These are phyloP conservation scores for Athalia circularis DNA, from an alignment of 2,888 invertebrate species.

Conservation along the genomic window DNA sequence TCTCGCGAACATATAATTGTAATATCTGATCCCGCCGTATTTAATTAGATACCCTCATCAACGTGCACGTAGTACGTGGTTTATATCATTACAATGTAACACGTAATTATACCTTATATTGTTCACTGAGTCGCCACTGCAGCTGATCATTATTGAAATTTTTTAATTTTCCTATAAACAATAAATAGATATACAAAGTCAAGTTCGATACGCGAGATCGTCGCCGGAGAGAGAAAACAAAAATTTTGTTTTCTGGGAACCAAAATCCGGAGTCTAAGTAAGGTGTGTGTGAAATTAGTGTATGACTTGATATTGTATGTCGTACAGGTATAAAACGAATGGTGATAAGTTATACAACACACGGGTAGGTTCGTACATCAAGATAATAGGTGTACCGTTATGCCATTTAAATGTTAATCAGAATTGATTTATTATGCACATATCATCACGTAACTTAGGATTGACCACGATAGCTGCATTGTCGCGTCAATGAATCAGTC, in stretches of 20 bases:
- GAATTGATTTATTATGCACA: slow-evolving; percentile 25
- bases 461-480: slow-evolving; percentile 16
- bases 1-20: neutral
- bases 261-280: too few species aligned
- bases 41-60: neutral
- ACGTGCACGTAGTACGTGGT: neutral
- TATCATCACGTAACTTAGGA: slow-evolving; percentile 29
- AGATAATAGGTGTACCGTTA: slow-evolving; percentile 22
- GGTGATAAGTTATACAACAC: slow-evolving; percentile 14
- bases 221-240: too few species aligned
- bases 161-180: too few species aligned
- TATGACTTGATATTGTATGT: neutral
- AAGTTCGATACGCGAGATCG: too few species aligned
- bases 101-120: too few species aligned
- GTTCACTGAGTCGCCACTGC: too few species aligned
- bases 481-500: slow-evolving; percentile 22
- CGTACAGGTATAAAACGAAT: neutral
- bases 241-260: too few species aligned
- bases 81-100: neutral
- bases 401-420: slow-evolving; percentile 35
- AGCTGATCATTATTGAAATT: too few species aligned
- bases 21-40: neutral
- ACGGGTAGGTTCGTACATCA: neutral
- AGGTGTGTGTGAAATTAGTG: too few species aligned
- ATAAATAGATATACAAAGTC: too few species aligned